Percentiles rank a stretch among this genome's conserved stretches.
phyloP scores from a whole-genome alignment of 2,113 vertebrate genomes.

The Paradisaea rubra region DNA sequence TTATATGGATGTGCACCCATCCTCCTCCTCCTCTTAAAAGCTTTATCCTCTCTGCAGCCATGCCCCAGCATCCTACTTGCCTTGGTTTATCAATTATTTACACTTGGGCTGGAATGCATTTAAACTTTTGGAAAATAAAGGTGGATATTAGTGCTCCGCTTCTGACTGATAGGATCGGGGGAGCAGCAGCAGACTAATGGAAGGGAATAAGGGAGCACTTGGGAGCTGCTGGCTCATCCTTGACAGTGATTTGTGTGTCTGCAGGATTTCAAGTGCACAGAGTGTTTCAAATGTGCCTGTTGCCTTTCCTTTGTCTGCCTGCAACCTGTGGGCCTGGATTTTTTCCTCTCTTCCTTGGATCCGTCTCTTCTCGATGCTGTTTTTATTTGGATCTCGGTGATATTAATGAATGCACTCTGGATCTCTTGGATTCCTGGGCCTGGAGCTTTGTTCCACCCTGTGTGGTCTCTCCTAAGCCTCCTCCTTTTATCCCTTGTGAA shows the following conservation, averaged over 20 bases:
- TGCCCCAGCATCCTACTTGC: neutral
- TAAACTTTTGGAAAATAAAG: constrained; percentile 41
- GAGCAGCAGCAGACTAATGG: constrained; percentile 56
- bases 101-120: constrained; percentile 47
- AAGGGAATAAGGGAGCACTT: constrained; percentile 51
- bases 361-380: fast-evolving
- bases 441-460: neutral
- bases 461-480: neutral
- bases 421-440: neutral
- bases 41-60: neutral
- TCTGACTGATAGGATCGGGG: constrained; percentile 46
- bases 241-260: constrained; percentile 68
- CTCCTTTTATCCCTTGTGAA: neutral
- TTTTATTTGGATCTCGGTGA: neutral
- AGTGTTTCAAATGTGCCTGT: neutral
- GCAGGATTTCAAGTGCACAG: constrained; percentile 31
- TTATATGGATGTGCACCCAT: neutral
- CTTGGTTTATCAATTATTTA: constrained; percentile 62
- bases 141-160: constrained; percentile 47
- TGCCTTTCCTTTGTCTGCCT: constrained; percentile 10
- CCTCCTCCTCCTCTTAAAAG: constrained; percentile 4
- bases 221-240: constrained; percentile 52
- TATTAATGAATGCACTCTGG: neutral
- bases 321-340: neutral
- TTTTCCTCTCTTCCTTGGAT: neutral